Base-by-base conservation (phyloP, 2,888 invertebrate species). In the Pherbina coryleti region DNA sequence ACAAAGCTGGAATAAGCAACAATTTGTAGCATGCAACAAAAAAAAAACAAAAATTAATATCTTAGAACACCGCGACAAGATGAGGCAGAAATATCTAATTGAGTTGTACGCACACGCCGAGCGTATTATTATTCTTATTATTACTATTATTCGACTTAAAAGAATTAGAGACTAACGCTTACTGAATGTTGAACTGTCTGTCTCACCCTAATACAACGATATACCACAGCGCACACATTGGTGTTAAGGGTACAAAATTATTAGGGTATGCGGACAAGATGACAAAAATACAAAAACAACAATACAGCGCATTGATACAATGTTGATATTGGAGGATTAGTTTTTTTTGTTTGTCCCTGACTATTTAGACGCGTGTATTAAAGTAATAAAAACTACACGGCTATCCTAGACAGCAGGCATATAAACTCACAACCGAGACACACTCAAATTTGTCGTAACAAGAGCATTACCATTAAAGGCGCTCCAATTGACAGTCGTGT, bases 321-420 rank as follows among this genome's bases (percentile, higher is more conserved):
- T 49, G 69, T 69, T 51, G 69, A 51, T 51, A 69, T 22, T 69
- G 17, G n/a, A 31, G 37, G 37, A 4, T 44, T 44, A 44, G 44
- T 11, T 44, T 44, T 44, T 44, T 44, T 44, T 44, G 31, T 31
- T n/a, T 64, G 5, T 14, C 4, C 31, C n/a, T 44, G 44, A 69
- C 25, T 25, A 25, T 14, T 22, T 8, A 66, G 55, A 49, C 74
- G 74, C 75, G 67, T 75, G 75, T 22, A 53, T 67, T 37, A 5
- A 55, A 53, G 66, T 67, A 67, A 75, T 75, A 75, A 67, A 75
- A 75, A 67, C 67, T 67, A 66, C 28, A 74, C 74, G 51, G 34
- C 19, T 22, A n/a, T 34, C 19, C 55, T 55, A 22, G 55, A 55
- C 22, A 44, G 44, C 44, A 44, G 44, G 44, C 44, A 44, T 2